Evolutionary conservation across 2,113 vertebrate genomes (phyloP), one percentile per base, ranked within the genome.

Genomic region (Pristiophorus japonicus): DNA sequence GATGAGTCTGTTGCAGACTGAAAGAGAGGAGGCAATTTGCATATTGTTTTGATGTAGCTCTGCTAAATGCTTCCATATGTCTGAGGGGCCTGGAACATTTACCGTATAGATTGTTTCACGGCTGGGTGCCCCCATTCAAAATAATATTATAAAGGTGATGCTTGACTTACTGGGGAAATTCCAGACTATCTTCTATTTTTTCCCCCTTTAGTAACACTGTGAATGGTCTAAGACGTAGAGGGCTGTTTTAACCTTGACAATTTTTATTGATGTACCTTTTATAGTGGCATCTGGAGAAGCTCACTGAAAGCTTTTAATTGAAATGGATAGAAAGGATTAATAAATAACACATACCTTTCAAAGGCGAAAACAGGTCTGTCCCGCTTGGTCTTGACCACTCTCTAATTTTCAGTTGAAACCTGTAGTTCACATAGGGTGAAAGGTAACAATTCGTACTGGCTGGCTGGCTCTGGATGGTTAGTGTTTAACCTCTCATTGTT

Each of bases 221-320:
- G 97, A 96, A 96, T 97, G 97, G 97, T 97, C 97, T 96, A 97
- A 97, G 97, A 95, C 96, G 97, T 97, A 97, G 96, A 98, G 97
- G 97, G 97, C 98, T 97, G 97, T 98, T 98, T 99, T 98, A 98
- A 98, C 98, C 98, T 98, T 98, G 97, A 97, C 97, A 98, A 98
- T 97, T 98, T 98, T 99, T 99, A 98, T 99, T 99, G 98, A 99
- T 98, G 97, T 97, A 97, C 97, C 98, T 98, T 98, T 98, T n/a
- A n/a, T n/a, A n/a, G n/a, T n/a, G n/a, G n/a, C n/a, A n/a, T n/a
- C 97, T 97, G 97, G 97, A 98, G 97, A 97, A 98, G 98, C 98
- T 97, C 98, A 97, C 97, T 97, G 97, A 97, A 98, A 98, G 97
- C 97, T 97, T 98, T 92, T 98, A 98, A 98, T 98, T 98, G 98